Evolutionary conservation across 2,113 vertebrate species (phyloP).

Genomic region (Acrocephalus arundinaceus): DNA sequence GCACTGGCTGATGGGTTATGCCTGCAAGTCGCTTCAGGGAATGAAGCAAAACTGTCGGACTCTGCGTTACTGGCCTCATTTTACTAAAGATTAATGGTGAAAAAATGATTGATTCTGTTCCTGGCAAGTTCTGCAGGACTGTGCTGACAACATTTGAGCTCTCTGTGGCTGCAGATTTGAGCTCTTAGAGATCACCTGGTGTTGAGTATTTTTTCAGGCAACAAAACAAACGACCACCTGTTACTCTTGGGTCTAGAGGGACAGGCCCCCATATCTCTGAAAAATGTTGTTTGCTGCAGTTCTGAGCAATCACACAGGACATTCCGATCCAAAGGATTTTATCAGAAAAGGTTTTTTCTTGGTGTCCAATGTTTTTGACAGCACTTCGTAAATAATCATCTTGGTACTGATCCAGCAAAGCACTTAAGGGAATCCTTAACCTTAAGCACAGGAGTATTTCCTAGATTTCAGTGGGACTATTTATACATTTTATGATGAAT

Average conservation of each 20-base stretch:
- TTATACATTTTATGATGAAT: not conserved
- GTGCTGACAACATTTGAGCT: not conserved
- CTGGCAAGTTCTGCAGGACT: not conserved
- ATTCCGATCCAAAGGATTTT: constrained; percentile 14
- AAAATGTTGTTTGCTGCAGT: not conserved
- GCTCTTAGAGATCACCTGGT: not conserved
- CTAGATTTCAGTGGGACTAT: constrained; percentile 5
- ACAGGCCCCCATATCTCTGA: not conserved
- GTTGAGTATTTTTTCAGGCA: not conserved
- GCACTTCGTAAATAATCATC: not conserved
- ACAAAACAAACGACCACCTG: not conserved
- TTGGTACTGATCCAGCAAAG: constrained; percentile 36
- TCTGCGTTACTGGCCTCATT: not conserved
- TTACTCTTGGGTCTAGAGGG: not conserved
- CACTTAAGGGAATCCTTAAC: constrained; percentile 43
- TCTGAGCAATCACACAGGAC: not conserved
- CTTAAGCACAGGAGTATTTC: not conserved
- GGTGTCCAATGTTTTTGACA: not conserved
- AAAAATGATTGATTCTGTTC: not conserved
- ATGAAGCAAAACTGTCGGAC: not conserved
- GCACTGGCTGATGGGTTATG: not conserved
- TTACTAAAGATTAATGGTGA: not conserved
- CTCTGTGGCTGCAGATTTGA: not conserved
- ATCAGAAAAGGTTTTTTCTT: not conserved
- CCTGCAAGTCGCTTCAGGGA: not conserved